These are phyloP conservation scores for Amblyjoppa fuscipennis DNA, from an alignment of 2,888 invertebrate species.

Conservation along the genomic window DNA sequence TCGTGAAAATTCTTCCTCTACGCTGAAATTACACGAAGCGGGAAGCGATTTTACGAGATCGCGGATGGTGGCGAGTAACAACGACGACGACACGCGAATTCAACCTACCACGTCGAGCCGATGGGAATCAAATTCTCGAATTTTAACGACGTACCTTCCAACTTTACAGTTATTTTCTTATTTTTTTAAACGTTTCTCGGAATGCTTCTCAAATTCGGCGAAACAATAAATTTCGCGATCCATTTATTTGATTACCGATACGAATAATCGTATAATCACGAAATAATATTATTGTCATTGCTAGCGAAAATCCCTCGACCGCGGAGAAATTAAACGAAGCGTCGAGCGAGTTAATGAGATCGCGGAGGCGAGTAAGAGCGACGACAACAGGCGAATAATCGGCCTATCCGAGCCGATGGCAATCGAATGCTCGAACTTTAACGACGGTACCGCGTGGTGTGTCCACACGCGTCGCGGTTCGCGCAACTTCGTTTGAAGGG, in stretches of 20 bases:
- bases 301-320: neutral
- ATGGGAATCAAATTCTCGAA: conserved; percentile 84
- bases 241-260: too few relatives aligned
- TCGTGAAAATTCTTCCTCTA: neutral
- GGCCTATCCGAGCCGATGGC: conserved; percentile 74
- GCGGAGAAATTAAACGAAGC: neutral
- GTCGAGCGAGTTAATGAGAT: conserved; percentile 37
- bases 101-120: conserved; percentile 72
- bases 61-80: conserved; percentile 48
- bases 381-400: neutral
- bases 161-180: too few relatives aligned
- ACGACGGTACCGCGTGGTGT: conserved; percentile 79
- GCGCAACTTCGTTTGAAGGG: conserved; percentile 63
- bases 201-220: too few relatives aligned
- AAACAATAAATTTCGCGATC: too few relatives aligned
- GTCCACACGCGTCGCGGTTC: conserved; percentile 70
- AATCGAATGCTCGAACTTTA: conserved; percentile 84
- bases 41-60: conserved; percentile 32
- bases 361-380: conserved; percentile 48
- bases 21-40: conserved; percentile 8
- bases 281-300: neutral
- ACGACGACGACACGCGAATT: neutral
- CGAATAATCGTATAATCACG: too few relatives aligned
- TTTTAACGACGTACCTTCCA: conserved; percentile 81
- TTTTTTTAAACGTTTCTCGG: too few relatives aligned